Conservation (phyloP, 2,113 vertebrate genomes). For the Lampris incognitus region DNA sequence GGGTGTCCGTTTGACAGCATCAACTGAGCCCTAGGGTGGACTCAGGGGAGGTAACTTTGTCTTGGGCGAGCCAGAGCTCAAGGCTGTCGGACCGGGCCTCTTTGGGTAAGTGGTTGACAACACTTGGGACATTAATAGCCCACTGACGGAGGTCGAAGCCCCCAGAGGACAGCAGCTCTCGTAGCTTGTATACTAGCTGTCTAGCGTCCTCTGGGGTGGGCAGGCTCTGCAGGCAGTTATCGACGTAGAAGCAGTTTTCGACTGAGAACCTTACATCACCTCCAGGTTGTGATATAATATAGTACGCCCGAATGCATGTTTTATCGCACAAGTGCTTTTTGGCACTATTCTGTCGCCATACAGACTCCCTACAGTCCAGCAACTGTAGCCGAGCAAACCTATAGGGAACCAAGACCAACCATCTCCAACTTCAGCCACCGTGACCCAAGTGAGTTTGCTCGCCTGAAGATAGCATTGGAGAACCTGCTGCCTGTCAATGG, state of each 20-base stretch:
- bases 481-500: no score
- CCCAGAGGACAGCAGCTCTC: background rate
- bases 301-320: background rate
- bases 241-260: slow-evolving; percentile 16
- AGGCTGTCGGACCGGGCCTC: slow-evolving; percentile 6
- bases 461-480: no score
- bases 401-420: no score
- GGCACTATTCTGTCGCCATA: no score
- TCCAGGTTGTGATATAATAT: background rate
- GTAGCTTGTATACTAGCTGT: slow-evolving; percentile 8
- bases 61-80: slow-evolving; percentile 21
- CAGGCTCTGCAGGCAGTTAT: slow-evolving; percentile 33
- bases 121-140: slow-evolving; percentile 11
- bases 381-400: no score
- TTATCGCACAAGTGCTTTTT: no score
- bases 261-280: slow-evolving; percentile 5
- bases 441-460: no score
- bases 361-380: no score
- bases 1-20: slow-evolving; percentile 9
- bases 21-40: slow-evolving; percentile 15
- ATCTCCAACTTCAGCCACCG: no score
- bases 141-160: slow-evolving; percentile 24
- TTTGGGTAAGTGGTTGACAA: slow-evolving; percentile 16
- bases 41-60: background rate
- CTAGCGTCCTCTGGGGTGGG: background rate